Conservation (phyloP, 2,113 vertebrate genomes). For the Xiphorhynchus elegans region DNA sequence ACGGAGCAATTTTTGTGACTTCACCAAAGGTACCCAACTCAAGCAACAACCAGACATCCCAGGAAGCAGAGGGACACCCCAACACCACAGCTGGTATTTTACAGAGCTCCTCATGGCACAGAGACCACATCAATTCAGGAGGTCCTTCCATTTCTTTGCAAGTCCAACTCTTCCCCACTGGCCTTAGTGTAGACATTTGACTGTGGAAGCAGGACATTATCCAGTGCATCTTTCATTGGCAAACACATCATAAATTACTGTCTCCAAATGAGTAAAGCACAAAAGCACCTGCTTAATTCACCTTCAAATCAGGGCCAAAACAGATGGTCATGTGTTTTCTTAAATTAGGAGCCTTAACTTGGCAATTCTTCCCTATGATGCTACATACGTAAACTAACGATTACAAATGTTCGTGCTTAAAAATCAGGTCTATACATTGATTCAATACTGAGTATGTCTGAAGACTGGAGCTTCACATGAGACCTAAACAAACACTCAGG, state of each 20-base stretch:
- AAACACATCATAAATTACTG: neutral
- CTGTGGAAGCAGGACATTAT: neutral
- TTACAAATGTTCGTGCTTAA: neutral
- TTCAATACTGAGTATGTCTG: neutral
- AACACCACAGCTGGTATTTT: neutral
- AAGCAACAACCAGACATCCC: neutral
- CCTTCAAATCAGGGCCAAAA: neutral
- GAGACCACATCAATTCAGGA: neutral
- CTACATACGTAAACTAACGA: fast-evolving
- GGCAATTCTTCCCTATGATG: neutral
- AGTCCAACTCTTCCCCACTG: neutral
- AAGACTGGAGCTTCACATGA: neutral
- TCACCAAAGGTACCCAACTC: neutral
- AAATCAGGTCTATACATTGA: neutral
- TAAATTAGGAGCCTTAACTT: neutral
- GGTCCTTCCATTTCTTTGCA: neutral
- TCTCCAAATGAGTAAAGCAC: neutral
- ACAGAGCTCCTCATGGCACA: neutral
- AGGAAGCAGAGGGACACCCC: neutral
- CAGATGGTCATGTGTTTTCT: fast-evolving
- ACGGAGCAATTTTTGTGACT: neutral
- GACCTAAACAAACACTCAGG: neutral
- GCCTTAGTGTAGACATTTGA: neutral
- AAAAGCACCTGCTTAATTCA: neutral
- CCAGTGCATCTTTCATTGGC: neutral